phyloP scores from a whole-genome alignment of 2,888 invertebrate genomes.

The Hedychridium roseum region DNA sequence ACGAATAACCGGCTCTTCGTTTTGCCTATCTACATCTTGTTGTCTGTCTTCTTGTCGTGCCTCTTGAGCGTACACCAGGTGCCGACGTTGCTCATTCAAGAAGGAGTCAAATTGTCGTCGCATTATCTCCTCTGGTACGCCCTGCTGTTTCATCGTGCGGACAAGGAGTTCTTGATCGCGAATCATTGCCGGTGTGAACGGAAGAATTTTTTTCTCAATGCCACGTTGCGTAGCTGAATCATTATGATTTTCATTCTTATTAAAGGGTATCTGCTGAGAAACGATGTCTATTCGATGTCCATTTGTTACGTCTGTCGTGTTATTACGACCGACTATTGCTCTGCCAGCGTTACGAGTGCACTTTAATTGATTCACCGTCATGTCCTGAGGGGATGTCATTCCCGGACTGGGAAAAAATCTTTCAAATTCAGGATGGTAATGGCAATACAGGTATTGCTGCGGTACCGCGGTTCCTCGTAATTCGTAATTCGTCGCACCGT shows the following conservation, averaged over 20 bases:
- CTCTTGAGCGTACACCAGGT: constrained; percentile 35
- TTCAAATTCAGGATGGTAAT: constrained; percentile 8
- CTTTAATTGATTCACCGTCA: constrained; percentile 21
- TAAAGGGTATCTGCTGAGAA: no score
- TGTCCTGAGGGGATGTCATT: constrained; percentile 41
- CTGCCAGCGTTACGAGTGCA: no score
- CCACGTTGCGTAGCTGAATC: background rate
- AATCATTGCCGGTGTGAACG: constrained; percentile 50
- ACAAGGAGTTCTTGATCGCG: constrained; percentile 52
- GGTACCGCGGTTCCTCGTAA: constrained; percentile 8
- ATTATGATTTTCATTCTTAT: no score
- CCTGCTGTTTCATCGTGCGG: constrained; percentile 49
- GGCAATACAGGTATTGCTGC: constrained; percentile 4
- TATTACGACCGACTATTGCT: no score
- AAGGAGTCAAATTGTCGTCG: constrained; percentile 51
- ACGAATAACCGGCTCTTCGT: background rate
- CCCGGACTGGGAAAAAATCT: constrained; percentile 11
- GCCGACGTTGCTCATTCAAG: constrained; percentile 49
- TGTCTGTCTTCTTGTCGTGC: constrained; percentile 2
- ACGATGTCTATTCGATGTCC: no score
- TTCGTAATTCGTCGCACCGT: constrained; percentile 19
- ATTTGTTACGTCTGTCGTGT: no score
- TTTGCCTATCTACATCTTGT: background rate
- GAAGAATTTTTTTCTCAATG: constrained; percentile 18
- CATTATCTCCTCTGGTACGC: constrained; percentile 48